These are phyloP conservation scores for Formicarius rufipectus DNA, from an alignment of 2,113 vertebrate genomes.

Conservation along the genomic window DNA sequence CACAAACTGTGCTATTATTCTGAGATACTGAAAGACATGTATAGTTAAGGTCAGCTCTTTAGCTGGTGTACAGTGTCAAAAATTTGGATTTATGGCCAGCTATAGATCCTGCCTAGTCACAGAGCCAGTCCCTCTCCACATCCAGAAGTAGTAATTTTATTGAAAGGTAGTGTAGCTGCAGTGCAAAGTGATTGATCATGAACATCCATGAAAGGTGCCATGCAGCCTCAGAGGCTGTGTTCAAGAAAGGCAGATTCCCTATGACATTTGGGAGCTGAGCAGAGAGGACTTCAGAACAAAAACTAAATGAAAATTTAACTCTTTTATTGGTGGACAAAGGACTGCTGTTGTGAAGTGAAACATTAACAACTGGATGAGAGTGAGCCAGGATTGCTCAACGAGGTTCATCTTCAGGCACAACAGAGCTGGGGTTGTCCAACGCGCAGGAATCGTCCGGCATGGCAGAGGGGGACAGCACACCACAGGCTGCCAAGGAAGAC, in stretches of 20 bases:
- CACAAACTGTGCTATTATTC: background rate
- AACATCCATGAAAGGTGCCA: background rate
- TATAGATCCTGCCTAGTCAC: background rate
- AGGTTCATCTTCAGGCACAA: background rate
- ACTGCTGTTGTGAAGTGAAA: constrained; percentile 20
- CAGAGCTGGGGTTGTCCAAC: background rate
- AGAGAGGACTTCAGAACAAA: background rate
- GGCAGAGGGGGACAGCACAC: background rate
- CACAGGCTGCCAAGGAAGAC: background rate
- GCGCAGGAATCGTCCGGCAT: background rate
- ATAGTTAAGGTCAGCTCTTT: background rate
- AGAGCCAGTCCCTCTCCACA: background rate
- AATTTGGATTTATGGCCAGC: background rate
- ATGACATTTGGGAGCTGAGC: background rate
- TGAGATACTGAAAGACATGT: background rate
- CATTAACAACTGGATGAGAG: constrained; percentile 36
- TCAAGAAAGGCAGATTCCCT: background rate
- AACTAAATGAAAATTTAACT: constrained; percentile 24
- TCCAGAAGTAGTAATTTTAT: background rate
- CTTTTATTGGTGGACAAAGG: background rate
- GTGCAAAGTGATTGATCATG: background rate
- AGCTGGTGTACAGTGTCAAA: background rate
- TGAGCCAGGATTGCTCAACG: background rate
- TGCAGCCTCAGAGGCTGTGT: background rate
- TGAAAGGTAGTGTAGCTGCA: background rate